Conservation (phyloP, 2,888 invertebrate genomes). For the Choreutis nemorana region DNA sequence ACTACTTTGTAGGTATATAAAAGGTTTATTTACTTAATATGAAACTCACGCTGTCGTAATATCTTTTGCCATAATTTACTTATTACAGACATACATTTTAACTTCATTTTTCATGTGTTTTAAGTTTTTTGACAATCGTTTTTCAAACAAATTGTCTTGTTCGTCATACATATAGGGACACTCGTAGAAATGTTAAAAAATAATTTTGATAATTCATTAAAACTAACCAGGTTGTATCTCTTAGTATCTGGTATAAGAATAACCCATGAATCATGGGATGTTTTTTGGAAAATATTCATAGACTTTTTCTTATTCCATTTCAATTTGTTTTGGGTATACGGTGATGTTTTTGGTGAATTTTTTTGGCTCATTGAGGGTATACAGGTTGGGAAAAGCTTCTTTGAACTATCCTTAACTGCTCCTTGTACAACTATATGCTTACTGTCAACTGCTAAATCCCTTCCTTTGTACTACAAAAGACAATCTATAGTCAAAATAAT, state of each 20-base stretch:
- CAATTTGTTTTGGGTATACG: conserved; percentile 24
- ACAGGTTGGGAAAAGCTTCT: conserved; percentile 20
- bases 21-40: no score
- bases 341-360: conserved; percentile 29
- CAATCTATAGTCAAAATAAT: conserved; percentile 23
- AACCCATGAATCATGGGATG: conserved; percentile 9
- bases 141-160: no score
- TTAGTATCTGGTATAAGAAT: conserved; percentile 30
- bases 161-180: no score
- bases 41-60: no score
- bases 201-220: conserved; percentile 5
- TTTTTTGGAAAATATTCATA: conserved; percentile 14
- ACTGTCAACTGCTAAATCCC: conserved; percentile 25
- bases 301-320: conserved; percentile 20
- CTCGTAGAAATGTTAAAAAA: conserved; percentile 5
- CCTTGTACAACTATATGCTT: conserved; percentile 32
- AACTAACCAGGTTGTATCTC: conserved; percentile 12
- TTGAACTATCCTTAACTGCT: conserved; percentile 26
- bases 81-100: no score
- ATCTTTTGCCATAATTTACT: no score
- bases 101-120: no score
- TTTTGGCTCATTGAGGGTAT: conserved; percentile 29
- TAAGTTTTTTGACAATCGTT: no score
- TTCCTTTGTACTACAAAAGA: conserved; percentile 22
- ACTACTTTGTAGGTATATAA: no score